A percentile compares a stretch with the other conserved stretches of the same genome.
Evolutionary conservation across 1,140 invertebrate species (phyloP).

Genomic region (Coptotermes formosanus): DNA sequence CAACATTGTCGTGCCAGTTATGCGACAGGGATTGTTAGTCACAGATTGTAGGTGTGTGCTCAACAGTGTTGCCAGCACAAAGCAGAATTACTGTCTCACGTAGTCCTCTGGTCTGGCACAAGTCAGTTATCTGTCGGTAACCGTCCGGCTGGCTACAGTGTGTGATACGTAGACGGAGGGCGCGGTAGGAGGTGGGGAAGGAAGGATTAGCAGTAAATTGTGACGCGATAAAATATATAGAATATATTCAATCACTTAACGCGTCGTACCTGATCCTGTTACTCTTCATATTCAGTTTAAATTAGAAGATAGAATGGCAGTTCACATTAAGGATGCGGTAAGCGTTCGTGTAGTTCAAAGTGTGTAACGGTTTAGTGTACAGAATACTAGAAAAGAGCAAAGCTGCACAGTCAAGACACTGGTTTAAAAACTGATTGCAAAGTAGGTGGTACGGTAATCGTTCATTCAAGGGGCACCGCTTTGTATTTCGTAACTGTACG

Average conservation of each 20-base stretch:
- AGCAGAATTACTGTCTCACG: background rate
- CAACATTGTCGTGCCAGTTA: background rate
- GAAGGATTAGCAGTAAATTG: too few relatives aligned
- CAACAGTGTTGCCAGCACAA: background rate
- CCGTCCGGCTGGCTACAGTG: too few relatives aligned
- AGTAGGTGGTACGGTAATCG: too few relatives aligned
- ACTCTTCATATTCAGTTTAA: too few relatives aligned
- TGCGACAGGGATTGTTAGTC: background rate
- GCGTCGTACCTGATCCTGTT: too few relatives aligned
- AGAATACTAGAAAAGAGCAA: too few relatives aligned
- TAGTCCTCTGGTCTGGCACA: background rate
- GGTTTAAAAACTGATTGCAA: too few relatives aligned
- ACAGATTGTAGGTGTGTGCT: background rate
- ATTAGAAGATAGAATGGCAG: background rate
- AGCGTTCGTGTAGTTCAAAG: constrained; percentile 8
- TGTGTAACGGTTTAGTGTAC: background rate
- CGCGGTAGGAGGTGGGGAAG: background rate
- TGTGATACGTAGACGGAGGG: background rate
- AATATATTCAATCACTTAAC: too few relatives aligned
- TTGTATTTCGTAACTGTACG: too few relatives aligned
- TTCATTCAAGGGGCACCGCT: too few relatives aligned
- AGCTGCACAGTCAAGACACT: too few relatives aligned
- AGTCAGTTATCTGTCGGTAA: background rate
- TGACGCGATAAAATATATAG: too few relatives aligned
- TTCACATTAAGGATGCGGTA: constrained; percentile 22